Base-by-base conservation (phyloP, 2,113 vertebrate species). In the Brachyhypopomus gauderio region DNA sequence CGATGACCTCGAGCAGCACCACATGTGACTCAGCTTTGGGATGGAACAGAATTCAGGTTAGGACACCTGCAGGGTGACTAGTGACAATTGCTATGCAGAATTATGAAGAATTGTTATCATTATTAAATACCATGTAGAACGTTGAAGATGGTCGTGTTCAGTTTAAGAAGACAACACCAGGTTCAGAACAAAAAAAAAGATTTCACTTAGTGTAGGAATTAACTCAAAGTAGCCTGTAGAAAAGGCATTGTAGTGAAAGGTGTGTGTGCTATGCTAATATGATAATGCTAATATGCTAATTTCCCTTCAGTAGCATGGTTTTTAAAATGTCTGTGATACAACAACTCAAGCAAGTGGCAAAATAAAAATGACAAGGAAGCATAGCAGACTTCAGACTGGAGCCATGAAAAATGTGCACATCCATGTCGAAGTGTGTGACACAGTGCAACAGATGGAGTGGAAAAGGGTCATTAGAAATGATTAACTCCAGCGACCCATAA, bases 401-500 rank as follows among this genome's bases (percentile, higher is more conserved):
- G 58, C 4, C 58, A 63, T 56, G 58, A 58, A 80, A 58, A 59
- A 80, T 20, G 72, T 76, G 22, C 17, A 70, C 58, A 71, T 27
- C 22, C 56, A 60, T 77, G 67, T 76, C 66, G 45, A 16, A 36
- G 55, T 30, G 59, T 84, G 72, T 6, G 71, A 38, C 56, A 16
- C 77, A 48, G 66, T n/a, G n/a, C 5, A 14, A 30, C 72, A 76
- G 66, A 84, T 75, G 52, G 78, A 77, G 62, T 56, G 63, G 41
- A 80, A 62, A 11, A 38, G 12, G 66, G 77, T 80, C 63, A 72
- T 70, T 77, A 71, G 9, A 80, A 80, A 80, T 77, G 48, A 84
- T 84, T 77, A 77, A 76, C 78, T 80, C 58, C 59, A 77, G 22
- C 48, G 83, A 77, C 83, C 66, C 45, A 64, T 48, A 84, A 67